Evolutionary conservation across 2,113 vertebrate species (phyloP).

Genomic region (Tragelaphus scriptus): DNA sequence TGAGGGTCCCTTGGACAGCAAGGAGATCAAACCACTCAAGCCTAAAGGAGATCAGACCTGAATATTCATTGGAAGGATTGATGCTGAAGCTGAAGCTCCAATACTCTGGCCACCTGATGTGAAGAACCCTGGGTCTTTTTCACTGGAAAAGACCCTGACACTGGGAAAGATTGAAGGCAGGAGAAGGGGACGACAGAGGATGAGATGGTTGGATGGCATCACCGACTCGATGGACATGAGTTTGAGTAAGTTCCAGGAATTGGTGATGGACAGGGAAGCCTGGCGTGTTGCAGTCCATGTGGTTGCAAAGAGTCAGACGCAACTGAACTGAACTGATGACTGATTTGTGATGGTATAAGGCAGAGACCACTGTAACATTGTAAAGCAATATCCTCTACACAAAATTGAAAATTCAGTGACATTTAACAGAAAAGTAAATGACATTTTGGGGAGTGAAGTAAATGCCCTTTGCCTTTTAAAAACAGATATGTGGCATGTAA

Average conservation of each 20-base stretch:
- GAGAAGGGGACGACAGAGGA: background rate
- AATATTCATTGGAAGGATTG: background rate
- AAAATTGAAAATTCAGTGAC: background rate
- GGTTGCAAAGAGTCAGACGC: background rate
- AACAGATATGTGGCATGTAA: background rate
- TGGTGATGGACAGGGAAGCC: background rate
- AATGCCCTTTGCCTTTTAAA: background rate
- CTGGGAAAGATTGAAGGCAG: background rate
- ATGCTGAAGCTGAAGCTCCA: background rate
- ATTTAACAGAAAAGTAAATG: background rate
- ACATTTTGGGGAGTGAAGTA: background rate
- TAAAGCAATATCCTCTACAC: background rate
- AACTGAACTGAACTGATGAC: background rate
- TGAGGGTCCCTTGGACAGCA: background rate
- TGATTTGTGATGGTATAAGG: background rate
- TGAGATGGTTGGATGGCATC: background rate
- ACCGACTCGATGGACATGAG: background rate
- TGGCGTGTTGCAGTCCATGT: background rate
- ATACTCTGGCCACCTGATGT: background rate
- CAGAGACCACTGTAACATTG: background rate
- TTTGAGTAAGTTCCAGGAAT: background rate
- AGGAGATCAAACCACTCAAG: background rate
- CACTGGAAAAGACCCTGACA: background rate
- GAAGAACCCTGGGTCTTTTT: background rate
- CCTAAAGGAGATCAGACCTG: background rate